Percentiles rank a stretch among this genome's conserved stretches.
These are phyloP conservation scores for Leguminivora glycinivorella DNA, from an alignment of 1,140 invertebrate species.

Conservation along the genomic window DNA sequence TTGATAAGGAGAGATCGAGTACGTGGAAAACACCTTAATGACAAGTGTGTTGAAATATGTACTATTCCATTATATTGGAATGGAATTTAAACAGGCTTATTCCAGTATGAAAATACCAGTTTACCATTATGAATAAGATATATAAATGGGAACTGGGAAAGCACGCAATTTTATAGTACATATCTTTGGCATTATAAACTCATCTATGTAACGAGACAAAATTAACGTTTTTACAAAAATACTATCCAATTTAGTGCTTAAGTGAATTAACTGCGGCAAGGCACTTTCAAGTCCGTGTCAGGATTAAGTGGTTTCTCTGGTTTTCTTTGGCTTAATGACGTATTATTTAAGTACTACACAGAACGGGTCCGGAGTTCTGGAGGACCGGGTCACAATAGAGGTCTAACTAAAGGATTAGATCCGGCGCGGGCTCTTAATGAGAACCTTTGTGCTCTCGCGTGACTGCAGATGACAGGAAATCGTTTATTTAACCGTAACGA, in stretches of 20 bases:
- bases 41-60: slow-evolving; percentile 5
- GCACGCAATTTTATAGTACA: too few species aligned
- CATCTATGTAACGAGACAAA: too few species aligned
- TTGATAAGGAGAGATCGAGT: neutral
- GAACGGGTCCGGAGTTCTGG: neutral
- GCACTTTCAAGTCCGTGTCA: slow-evolving; percentile 10
- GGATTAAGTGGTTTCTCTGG: slow-evolving; percentile 27
- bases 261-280: neutral
- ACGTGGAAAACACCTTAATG: neutral
- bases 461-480: slow-evolving; percentile 53
- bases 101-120: too few species aligned
- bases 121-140: too few species aligned
- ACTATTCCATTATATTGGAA: neutral
- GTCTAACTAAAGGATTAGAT: slow-evolving; percentile 74
- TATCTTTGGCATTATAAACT: too few species aligned
- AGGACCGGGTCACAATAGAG: slow-evolving; percentile 52
- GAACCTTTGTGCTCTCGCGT: slow-evolving; percentile 54
- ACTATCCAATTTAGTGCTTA: slow-evolving; percentile 7
- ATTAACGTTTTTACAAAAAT: neutral
- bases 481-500: slow-evolving; percentile 65
- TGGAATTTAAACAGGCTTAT: neutral
- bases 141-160: too few species aligned
- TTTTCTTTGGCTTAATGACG: slow-evolving; percentile 20
- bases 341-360: slow-evolving; percentile 8
- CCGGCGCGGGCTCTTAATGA: slow-evolving; percentile 68